Conservation (phyloP, 2,113 vertebrate species). For the Urocolius indicus region DNA sequence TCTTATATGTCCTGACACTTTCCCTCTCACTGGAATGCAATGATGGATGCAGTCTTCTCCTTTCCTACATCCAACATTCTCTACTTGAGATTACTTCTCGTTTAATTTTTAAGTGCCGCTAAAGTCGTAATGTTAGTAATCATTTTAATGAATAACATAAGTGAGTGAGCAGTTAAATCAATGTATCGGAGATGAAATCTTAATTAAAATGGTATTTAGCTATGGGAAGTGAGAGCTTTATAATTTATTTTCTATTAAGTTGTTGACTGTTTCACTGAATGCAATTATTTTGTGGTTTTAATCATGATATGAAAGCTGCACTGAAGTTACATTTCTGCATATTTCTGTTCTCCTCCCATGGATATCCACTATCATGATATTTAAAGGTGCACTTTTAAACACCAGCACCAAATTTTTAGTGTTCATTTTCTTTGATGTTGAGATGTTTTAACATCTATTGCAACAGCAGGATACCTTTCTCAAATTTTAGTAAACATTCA, state of each 20-base stretch:
- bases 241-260: constrained; percentile 54
- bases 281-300: constrained; percentile 4
- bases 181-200: constrained; percentile 14
- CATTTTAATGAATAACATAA: constrained; percentile 50
- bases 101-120: constrained; percentile 6
- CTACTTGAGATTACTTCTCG: not conserved
- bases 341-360: not conserved
- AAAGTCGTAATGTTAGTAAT: constrained; percentile 1
- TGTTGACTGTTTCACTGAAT: constrained; percentile 36
- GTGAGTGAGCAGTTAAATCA: constrained; percentile 43
- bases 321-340: not conserved
- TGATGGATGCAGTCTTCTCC: not conserved
- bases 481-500: not conserved
- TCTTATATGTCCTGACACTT: not conserved
- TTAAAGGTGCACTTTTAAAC: not conserved
- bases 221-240: constrained; percentile 26
- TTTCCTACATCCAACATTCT: not conserved
- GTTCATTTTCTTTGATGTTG: not conserved
- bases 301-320: not conserved
- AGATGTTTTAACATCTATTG: not conserved
- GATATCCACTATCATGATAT: not conserved
- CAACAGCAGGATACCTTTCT: not conserved
- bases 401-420: not conserved
- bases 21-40: not conserved
- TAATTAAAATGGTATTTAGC: constrained; percentile 54